A percentile compares a stretch with the other conserved stretches of the same genome.
Conservation (phyloP, 2,888 invertebrate genomes). For the Philopedon plagiatum region DNA sequence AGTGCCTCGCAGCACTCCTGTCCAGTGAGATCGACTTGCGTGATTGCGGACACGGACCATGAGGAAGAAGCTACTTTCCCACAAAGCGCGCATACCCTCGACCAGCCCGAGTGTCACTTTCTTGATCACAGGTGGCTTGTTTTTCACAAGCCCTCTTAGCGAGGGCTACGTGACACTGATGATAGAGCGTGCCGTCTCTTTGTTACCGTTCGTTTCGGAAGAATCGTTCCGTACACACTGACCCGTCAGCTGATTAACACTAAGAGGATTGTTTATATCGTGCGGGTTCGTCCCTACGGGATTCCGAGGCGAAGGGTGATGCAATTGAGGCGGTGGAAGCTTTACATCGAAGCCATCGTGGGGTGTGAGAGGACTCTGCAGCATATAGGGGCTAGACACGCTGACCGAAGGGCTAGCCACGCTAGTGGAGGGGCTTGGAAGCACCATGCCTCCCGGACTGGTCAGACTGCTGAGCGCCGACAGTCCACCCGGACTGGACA, state of each 20-base stretch:
- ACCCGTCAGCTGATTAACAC: constrained; percentile 90
- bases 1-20: constrained; percentile 17
- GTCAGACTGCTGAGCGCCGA: constrained; percentile 80
- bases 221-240: constrained; percentile 70
- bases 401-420: constrained; percentile 77
- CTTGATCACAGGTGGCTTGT: constrained; percentile 45
- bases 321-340: constrained; percentile 67
- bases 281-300: constrained; percentile 93
- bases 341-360: constrained; percentile 62
- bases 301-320: constrained; percentile 74
- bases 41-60: constrained; percentile 2
- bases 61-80: background rate
- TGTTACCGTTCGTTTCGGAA: constrained; percentile 63
- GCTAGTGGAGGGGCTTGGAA: constrained; percentile 85
- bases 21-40: constrained; percentile 35
- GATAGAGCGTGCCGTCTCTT: constrained; percentile 66
- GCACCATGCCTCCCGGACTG: constrained; percentile 77
- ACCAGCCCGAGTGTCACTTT: constrained; percentile 11
- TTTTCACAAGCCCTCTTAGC: constrained; percentile 42
- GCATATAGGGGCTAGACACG: constrained; percentile 74
- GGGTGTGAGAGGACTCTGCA: constrained; percentile 69
- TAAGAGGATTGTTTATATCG: constrained; percentile 92
- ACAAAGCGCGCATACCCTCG: constrained; percentile 15
- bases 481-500: constrained; percentile 75
- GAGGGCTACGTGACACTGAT: constrained; percentile 69